These are phyloP conservation scores for Spinus olivaceus DNA, from an alignment of 2,797 vertebrate genomes.

Conservation along the genomic window DNA sequence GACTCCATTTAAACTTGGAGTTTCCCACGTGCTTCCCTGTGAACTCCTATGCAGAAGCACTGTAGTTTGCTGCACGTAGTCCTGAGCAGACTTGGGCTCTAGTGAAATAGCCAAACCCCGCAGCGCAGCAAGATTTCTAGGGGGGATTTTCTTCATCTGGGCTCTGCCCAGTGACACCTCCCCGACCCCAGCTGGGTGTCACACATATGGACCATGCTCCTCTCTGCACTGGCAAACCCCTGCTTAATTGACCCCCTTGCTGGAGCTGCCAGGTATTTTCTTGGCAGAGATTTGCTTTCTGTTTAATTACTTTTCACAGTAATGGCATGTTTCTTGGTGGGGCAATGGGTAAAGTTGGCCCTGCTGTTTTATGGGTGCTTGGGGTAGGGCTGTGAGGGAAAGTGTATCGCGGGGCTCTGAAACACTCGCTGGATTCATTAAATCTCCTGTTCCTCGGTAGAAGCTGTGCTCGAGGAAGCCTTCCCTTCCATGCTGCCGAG, in stretches of 20 bases:
- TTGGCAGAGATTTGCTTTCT: constrained; percentile 41
- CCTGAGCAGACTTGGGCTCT: rapidly evolving
- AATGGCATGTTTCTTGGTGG: constrained; percentile 15
- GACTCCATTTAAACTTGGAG: not conserved
- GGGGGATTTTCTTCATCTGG: not conserved
- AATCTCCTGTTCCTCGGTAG: not conserved
- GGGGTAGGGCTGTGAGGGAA: not conserved
- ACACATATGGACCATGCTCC: not conserved
- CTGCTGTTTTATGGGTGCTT: constrained; percentile 42
- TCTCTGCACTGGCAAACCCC: not conserved
- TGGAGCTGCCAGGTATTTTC: constrained; percentile 54
- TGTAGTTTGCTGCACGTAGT: rapidly evolving
- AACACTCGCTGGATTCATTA: not conserved
- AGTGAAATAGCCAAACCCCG: not conserved
- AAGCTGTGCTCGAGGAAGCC: not conserved
- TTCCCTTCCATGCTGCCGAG: rapidly evolving
- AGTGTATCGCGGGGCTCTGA: not conserved
- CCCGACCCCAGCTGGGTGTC: not conserved
- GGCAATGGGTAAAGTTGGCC: not conserved
- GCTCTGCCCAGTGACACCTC: not conserved
- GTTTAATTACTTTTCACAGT: constrained; percentile 64
- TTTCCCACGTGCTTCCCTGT: not conserved
- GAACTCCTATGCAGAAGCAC: not conserved
- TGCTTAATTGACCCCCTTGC: not conserved
- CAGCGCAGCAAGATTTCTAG: not conserved